Evolutionary conservation across 2,888 invertebrate genomes (phyloP).

Genomic region (Troglohyphantes excavatus): DNA sequence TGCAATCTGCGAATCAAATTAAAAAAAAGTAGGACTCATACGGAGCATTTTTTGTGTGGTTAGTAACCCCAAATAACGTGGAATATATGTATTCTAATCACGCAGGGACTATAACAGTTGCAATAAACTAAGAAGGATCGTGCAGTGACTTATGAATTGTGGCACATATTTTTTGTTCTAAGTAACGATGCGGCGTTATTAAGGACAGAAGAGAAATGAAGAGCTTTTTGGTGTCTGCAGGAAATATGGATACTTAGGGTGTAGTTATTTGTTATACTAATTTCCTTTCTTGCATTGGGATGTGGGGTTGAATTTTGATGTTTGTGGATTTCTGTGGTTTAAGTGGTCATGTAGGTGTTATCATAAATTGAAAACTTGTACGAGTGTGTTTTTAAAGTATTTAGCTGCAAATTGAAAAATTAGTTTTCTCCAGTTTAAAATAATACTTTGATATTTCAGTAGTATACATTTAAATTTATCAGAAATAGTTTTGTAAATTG

Average conservation of each 20-base stretch:
- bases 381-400: too few species aligned
- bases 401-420: too few species aligned
- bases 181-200: neutral
- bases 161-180: slow-evolving; percentile 11
- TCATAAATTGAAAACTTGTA: too few species aligned
- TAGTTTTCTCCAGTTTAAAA: too few species aligned
- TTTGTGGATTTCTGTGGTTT: too few species aligned
- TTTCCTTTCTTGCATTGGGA: neutral
- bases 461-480: too few species aligned
- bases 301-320: neutral
- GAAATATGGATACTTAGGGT: neutral
- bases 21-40: slow-evolving; percentile 9
- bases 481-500: too few species aligned
- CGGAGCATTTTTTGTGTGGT: neutral
- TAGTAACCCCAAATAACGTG: slow-evolving; percentile 28
- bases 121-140: slow-evolving; percentile 16
- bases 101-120: slow-evolving; percentile 38
- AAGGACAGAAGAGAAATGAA: neutral
- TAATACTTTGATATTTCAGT: too few species aligned
- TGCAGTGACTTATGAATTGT: slow-evolving; percentile 35
- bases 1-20: slow-evolving; percentile 53
- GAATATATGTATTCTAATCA: slow-evolving; percentile 45
- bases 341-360: too few species aligned
- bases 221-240: neutral
- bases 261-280: slow-evolving; percentile 30